These are phyloP conservation scores for Drosophila punjabiensis DNA, from an alignment of 1,140 invertebrate species.

Conservation along the genomic window DNA sequence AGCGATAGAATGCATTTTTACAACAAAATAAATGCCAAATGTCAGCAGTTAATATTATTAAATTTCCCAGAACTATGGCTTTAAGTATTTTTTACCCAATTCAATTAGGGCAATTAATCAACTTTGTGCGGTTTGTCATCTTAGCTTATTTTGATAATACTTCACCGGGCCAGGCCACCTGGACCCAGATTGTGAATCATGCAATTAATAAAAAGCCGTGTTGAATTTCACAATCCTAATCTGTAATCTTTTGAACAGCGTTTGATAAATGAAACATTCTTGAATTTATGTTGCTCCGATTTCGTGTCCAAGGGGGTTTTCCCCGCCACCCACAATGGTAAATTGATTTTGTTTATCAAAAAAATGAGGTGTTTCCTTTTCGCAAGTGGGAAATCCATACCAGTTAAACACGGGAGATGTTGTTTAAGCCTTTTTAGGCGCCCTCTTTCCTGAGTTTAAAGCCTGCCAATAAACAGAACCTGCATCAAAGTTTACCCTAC, in stretches of 20 bases:
- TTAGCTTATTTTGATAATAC: conserved; percentile 19
- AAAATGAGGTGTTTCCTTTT: conserved; percentile 1
- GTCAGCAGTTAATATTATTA: background rate
- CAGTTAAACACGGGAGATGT: background rate
- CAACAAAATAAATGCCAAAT: background rate
- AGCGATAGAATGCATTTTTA: background rate
- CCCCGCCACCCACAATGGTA: conserved; percentile 1
- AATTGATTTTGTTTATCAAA: conserved; percentile 18
- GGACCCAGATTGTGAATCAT: conserved; percentile 47
- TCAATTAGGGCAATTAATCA: conserved; percentile 21
- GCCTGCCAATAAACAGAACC: conserved; percentile 56
- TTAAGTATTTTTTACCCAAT: background rate
- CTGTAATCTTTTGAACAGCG: conserved; percentile 36
- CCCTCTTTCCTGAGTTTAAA: conserved; percentile 23
- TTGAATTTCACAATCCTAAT: conserved; percentile 52
- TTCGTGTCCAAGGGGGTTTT: conserved; percentile 9
- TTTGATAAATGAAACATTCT: conserved; percentile 49
- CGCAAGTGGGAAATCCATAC: conserved; percentile 24
- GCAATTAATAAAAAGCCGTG: conserved; percentile 35
- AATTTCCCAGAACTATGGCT: background rate
- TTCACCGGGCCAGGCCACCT: conserved; percentile 12
- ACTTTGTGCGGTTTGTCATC: conserved; percentile 24
- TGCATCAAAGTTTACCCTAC: conserved; percentile 51
- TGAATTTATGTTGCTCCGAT: conserved; percentile 38
- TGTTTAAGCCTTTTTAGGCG: conserved; percentile 9